These are phyloP conservation scores for Typhlomys cinereus DNA, from an alignment of 2,113 vertebrate genomes.

Conservation along the genomic window DNA sequence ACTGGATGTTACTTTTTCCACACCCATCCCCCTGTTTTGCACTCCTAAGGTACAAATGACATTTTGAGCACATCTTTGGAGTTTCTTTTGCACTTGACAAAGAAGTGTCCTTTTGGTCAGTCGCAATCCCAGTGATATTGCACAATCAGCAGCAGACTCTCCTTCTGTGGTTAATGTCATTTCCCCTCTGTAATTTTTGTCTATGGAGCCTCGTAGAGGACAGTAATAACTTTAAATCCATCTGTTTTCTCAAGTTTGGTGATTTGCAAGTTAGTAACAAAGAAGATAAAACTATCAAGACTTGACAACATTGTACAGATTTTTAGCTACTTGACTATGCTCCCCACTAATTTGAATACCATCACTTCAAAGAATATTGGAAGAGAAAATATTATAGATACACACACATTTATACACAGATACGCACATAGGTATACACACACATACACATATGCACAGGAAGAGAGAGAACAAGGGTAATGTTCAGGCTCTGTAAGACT, in stretches of 20 bases:
- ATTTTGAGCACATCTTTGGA: not conserved
- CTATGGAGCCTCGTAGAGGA: not conserved
- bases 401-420: not conserved
- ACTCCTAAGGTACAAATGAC: not conserved
- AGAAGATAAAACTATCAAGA: not conserved
- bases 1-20: slow-evolving; percentile 6
- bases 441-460: not conserved
- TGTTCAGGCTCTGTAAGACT: not conserved
- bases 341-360: not conserved
- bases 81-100: not conserved
- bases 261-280: slow-evolving; percentile 2
- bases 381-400: not conserved
- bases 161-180: not conserved
- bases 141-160: not conserved
- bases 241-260: not conserved
- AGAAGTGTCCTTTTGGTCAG: not conserved
- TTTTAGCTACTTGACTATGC: not conserved
- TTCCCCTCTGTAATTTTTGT: not conserved
- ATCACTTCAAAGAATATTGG: not conserved
- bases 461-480: not conserved
- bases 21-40: not conserved
- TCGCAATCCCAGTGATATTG: not conserved
- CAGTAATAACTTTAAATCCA: not conserved
- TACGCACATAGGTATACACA: not conserved
- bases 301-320: not conserved